Evolutionary conservation across 2,888 invertebrate species (phyloP).

Genomic region (Drosophila putrida): DNA sequence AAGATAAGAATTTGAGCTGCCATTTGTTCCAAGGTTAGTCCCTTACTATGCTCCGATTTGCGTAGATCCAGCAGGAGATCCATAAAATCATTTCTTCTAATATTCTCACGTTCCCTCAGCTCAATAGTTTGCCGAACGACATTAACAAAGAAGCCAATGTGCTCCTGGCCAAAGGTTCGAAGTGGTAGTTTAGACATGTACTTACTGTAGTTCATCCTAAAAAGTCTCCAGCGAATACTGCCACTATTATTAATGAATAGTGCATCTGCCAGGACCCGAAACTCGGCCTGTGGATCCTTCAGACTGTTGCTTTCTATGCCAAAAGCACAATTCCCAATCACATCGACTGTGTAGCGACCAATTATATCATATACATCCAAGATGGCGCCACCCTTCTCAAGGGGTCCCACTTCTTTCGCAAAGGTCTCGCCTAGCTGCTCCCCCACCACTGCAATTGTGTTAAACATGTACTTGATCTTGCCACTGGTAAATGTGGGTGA

Average conservation of each 20-base stretch:
- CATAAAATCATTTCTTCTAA: constrained; percentile 76
- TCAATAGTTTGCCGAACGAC: constrained; percentile 68
- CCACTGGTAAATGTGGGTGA: constrained; percentile 86
- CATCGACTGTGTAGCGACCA: constrained; percentile 86
- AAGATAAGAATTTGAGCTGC: constrained; percentile 87
- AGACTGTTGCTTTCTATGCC: constrained; percentile 86
- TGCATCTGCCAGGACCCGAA: constrained; percentile 69
- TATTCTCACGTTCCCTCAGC: constrained; percentile 61
- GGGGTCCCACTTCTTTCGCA: neutral
- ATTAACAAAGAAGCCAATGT: constrained; percentile 59
- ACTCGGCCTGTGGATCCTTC: constrained; percentile 82
- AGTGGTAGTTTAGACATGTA: constrained; percentile 18
- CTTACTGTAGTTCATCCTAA: constrained; percentile 46
- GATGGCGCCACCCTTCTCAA: neutral
- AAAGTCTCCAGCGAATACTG: constrained; percentile 60
- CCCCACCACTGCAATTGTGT: constrained; percentile 79
- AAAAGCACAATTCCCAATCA: constrained; percentile 86
- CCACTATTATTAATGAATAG: constrained; percentile 6
- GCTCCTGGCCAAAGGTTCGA: neutral
- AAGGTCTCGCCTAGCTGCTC: constrained; percentile 56
- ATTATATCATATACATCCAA: constrained; percentile 85
- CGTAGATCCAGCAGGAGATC: constrained; percentile 73
- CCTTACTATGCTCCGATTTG: constrained; percentile 43
- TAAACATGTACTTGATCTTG: constrained; percentile 86
- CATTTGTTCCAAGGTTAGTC: constrained; percentile 85